Percentiles rank a stretch among this genome's conserved stretches.
Conservation (phyloP, 2,113 vertebrate species). For the Chrysochloris asiatica region DNA sequence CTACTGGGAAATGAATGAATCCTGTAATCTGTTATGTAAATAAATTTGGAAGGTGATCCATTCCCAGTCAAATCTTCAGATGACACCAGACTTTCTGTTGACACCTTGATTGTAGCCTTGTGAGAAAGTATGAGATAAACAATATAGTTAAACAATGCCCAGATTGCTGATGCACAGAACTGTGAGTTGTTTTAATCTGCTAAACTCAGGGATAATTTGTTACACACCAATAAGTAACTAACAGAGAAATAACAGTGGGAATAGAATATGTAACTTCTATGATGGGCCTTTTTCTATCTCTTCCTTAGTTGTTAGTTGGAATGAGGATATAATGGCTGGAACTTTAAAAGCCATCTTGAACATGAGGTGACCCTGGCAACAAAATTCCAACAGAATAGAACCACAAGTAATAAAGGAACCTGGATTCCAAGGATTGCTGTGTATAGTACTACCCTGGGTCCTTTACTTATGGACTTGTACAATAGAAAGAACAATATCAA, state of each 20-base stretch:
- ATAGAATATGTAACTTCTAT: neutral
- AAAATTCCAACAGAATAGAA: neutral
- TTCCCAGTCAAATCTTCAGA: neutral
- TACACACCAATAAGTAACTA: neutral
- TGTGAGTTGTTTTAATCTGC: neutral
- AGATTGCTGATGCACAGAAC: neutral
- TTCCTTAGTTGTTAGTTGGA: constrained; percentile 16
- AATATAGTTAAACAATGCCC: neutral
- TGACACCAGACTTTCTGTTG: neutral
- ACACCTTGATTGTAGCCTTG: neutral
- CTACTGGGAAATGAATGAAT: neutral
- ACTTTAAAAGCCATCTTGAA: constrained; percentile 7
- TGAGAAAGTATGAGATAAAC: neutral
- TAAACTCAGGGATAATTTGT: neutral
- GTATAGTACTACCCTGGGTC: neutral
- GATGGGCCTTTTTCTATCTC: too few relatives aligned
- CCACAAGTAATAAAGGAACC: neutral
- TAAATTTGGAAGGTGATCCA: neutral
- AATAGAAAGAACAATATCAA: neutral
- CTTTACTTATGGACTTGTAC: neutral
- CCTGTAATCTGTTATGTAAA: neutral
- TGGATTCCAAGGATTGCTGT: neutral
- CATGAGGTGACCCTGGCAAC: neutral
- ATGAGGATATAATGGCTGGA: constrained; percentile 13
- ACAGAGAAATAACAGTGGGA: neutral